A percentile compares a stretch with the other conserved stretches of the same genome.
These are phyloP conservation scores for Melanostigma gelatinosum DNA, from an alignment of 2,113 vertebrate genomes.

Conservation along the genomic window DNA sequence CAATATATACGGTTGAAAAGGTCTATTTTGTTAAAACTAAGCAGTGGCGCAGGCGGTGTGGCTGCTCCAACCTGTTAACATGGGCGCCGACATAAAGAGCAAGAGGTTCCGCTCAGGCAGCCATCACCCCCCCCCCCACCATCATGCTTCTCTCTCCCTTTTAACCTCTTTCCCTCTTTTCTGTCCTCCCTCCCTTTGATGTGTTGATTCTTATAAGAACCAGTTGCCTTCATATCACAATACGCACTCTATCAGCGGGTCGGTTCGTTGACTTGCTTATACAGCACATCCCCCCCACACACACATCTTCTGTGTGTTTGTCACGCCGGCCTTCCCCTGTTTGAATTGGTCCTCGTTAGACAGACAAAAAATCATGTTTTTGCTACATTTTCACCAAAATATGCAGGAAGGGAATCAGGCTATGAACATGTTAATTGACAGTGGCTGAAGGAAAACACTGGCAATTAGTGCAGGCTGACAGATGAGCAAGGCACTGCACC, in stretches of 20 bases:
- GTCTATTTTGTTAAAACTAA: neutral
- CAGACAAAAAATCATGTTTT: conserved; percentile 47
- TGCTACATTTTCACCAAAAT: conserved; percentile 48
- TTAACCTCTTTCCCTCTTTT: neutral
- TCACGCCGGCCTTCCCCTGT: conserved; percentile 31
- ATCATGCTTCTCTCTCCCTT: conserved; percentile 4
- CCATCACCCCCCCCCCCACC: no score
- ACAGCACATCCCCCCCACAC: no score
- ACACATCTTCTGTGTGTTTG: conserved; percentile 14
- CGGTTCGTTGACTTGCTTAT: no score
- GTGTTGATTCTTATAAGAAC: conserved; percentile 50
- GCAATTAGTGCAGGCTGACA: conserved; percentile 72
- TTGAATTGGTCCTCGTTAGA: conserved; percentile 74
- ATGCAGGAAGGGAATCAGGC: neutral
- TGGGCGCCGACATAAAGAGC: no score
- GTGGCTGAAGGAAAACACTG: conserved; percentile 56
- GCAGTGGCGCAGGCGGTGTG: no score
- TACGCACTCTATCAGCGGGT: neutral
- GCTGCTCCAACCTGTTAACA: no score
- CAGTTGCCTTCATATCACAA: conserved; percentile 7
- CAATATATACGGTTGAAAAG: no score
- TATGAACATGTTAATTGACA: conserved; percentile 74
- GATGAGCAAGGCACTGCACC: conserved; percentile 29
- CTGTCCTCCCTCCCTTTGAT: conserved; percentile 24
- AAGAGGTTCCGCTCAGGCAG: no score